These are phyloP conservation scores for Corvus cornix DNA, from an alignment of 2,113 vertebrate genomes.

Conservation along the genomic window DNA sequence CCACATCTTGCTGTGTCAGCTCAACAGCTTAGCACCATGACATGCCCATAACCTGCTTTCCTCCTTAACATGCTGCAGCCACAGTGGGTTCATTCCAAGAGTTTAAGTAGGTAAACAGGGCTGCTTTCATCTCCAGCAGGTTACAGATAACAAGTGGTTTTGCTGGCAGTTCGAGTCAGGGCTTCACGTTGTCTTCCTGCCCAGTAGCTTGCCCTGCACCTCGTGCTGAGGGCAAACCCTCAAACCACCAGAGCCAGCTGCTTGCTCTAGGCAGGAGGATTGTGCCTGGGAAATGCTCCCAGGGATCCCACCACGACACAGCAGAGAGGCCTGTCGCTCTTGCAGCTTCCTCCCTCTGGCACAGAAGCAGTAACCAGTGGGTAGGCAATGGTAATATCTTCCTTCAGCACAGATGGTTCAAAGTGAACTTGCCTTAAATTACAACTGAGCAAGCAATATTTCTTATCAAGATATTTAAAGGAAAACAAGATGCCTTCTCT, in stretches of 20 bases:
- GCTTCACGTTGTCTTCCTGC: neutral
- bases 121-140: conserved; percentile 39
- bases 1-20: neutral
- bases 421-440: neutral
- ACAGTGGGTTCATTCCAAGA: neutral
- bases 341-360: neutral
- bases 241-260: conserved; percentile 24
- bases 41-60: neutral
- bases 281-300: neutral
- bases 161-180: conserved; percentile 26
- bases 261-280: neutral
- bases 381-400: neutral
- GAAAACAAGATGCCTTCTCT: neutral
- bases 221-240: neutral
- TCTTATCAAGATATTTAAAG: neutral
- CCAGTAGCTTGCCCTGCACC: neutral
- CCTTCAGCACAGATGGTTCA: neutral
- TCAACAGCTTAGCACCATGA: neutral
- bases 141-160: conserved; percentile 25
- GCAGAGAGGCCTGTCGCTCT: neutral
- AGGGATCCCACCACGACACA: neutral
- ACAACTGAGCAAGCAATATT: neutral
- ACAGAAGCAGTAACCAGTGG: neutral
- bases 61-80: neutral
- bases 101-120: neutral